Percentiles rank a stretch among this genome's conserved stretches.
Evolutionary conservation across 2,888 invertebrate species (phyloP).

Genomic region (Cryptophagus acutangulus): DNA sequence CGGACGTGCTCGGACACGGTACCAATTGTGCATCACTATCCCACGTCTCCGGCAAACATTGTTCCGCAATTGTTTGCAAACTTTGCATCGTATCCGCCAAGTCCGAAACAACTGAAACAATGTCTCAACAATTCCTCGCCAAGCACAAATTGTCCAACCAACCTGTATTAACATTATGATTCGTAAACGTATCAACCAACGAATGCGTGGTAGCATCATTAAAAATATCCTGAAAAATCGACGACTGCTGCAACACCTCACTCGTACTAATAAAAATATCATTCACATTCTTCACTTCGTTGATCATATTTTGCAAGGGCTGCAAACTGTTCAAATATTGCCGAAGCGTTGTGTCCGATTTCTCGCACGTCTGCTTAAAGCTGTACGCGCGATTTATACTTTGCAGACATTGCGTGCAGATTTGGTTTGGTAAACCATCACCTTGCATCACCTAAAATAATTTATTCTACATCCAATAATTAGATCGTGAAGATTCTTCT

Average conservation of each 20-base stretch:
- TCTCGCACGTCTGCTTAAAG: slow-evolving; percentile 46
- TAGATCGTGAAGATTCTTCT: slow-evolving; percentile 10
- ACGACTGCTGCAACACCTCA: slow-evolving; percentile 41
- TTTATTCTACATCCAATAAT: neutral
- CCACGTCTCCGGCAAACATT: slow-evolving; percentile 46
- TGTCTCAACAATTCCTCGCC: slow-evolving; percentile 4
- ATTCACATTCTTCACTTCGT: slow-evolving; percentile 36
- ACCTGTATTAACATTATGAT: slow-evolving; percentile 39
- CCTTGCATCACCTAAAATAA: slow-evolving; percentile 40
- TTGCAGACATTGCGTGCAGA: slow-evolving; percentile 45
- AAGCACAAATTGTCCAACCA: neutral
- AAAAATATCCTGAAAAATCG: slow-evolving; percentile 45
- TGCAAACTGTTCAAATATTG: slow-evolving; percentile 37
- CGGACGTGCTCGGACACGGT: slow-evolving; percentile 32
- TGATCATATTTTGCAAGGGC: slow-evolving; percentile 22
- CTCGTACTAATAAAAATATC: slow-evolving; percentile 39
- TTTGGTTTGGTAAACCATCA: slow-evolving; percentile 44
- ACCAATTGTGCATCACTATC: slow-evolving; percentile 40
- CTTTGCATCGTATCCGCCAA: slow-evolving; percentile 47
- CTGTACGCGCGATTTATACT: slow-evolving; percentile 42
- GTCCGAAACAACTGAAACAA: slow-evolving; percentile 35
- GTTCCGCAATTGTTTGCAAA: slow-evolving; percentile 46
- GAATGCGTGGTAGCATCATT: slow-evolving; percentile 41
- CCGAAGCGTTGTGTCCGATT: slow-evolving; percentile 41
- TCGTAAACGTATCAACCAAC: slow-evolving; percentile 42